A percentile compares a stretch with the other conserved stretches of the same genome.
phyloP scores from a whole-genome alignment of 1,140 invertebrate species.

The Sminthurides bifidus region DNA sequence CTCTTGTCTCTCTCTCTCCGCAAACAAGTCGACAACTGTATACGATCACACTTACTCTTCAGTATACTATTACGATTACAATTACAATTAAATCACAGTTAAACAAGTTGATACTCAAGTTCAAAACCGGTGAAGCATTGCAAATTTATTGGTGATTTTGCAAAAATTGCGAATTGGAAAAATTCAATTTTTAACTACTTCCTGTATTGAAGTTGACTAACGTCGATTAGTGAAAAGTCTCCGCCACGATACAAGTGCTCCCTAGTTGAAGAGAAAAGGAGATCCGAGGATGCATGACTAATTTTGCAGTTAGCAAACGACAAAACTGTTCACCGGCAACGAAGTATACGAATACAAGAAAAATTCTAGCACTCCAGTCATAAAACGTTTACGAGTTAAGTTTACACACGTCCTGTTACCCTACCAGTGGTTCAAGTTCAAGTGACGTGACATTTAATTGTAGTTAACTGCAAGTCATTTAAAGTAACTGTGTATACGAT shows the following conservation, averaged over 20 bases:
- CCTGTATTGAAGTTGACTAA: too few species aligned
- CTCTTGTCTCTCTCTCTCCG: too few species aligned
- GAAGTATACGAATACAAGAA: constrained; percentile 27
- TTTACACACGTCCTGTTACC: too few species aligned
- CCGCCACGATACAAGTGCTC: too few species aligned
- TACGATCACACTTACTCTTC: constrained; percentile 15
- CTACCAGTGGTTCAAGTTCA: too few species aligned
- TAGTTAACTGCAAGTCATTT: too few species aligned
- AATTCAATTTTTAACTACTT: too few species aligned
- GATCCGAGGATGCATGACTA: constrained; percentile 6
- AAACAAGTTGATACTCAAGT: constrained; percentile 9
- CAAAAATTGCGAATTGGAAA: not conserved
- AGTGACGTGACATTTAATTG: too few species aligned
- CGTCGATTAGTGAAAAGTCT: too few species aligned
- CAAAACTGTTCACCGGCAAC: constrained; percentile 16
- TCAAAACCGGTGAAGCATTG: not conserved
- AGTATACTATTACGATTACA: not conserved
- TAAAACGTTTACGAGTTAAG: constrained; percentile 8
- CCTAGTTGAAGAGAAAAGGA: too few species aligned
- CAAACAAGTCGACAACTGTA: too few species aligned
- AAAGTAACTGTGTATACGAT: too few species aligned
- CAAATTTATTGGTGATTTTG: constrained; percentile 1
- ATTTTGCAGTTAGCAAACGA: not conserved
- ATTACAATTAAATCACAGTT: not conserved
- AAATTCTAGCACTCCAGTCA: constrained; percentile 16